Base-by-base conservation (phyloP, 2,113 vertebrate species). In the Apteryx mantelli region DNA sequence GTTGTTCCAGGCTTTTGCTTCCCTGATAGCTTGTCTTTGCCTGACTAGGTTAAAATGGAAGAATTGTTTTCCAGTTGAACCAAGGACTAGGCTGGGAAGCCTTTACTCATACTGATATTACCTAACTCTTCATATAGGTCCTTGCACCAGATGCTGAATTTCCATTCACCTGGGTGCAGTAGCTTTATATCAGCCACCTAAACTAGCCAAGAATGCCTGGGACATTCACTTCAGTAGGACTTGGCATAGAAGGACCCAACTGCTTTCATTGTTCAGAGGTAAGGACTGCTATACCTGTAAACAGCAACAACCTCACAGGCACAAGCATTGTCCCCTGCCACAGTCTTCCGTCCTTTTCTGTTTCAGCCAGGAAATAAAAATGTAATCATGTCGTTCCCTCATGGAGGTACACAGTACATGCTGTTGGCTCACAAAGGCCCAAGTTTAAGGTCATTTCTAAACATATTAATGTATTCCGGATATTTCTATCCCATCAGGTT, bases 311-410 rank as follows among this genome's bases (percentile, higher is more conserved):
- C 4, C 85, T 64, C 38, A 48, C 15, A 50, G 9, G 13, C 25
- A 55, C 46, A 55, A 66, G 40, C 24, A 65, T n/a, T 30, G 58
- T 4, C 7, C 8, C 4, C 10, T 70, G 22, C 14, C n/a, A 20
- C 9, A 28, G 25, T 38, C 12, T 64, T 85, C 22, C 18, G 50
- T 28, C 20, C 11, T 6, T 14, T 85, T 42, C 26, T 56, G 8
- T 58, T 84, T 46, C 21, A 50, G 0, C 0, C 1, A 3, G 2
- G 32, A 73, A 75, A 75, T 24, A 21, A 64, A 88, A 78, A 86
- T 1, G 3, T 5, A 56, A 4, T 9, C 48, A 58, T 1, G 0
- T 32, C 1, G 0, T 36, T 73, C 38, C 25, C 42, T 32, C 38
- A 48, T 1, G 0, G 18, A 70, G 17, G 7, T 28, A 69, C 4